Conservation (phyloP, 2,888 invertebrate species). For the Harmothoe impar region DNA sequence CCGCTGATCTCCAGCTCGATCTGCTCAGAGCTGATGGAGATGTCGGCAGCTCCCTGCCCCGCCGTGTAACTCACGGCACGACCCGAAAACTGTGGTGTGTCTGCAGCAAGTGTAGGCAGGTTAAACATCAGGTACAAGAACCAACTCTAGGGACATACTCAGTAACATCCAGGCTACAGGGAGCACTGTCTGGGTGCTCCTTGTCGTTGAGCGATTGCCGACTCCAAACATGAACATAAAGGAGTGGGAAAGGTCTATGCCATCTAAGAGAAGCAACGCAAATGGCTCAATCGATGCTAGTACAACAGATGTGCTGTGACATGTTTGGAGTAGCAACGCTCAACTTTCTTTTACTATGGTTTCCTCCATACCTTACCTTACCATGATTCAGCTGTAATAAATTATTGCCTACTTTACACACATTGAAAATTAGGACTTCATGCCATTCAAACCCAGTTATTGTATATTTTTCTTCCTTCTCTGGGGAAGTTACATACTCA, state of each 20-base stretch:
- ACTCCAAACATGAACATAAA: constrained; percentile 5
- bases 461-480: no score
- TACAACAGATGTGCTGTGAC: constrained; percentile 36
- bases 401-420: no score
- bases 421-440: no score
- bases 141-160: neutral
- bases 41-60: constrained; percentile 19
- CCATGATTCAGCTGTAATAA: neutral
- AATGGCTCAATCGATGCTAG: constrained; percentile 15
- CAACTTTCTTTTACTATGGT: neutral
- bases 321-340: constrained; percentile 46
- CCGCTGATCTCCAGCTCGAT: constrained; percentile 44
- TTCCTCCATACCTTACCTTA: neutral
- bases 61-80: neutral
- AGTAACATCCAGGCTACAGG: neutral
- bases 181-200: neutral
- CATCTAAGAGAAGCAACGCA: constrained; percentile 20
- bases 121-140: constrained; percentile 4
- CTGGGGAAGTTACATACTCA: neutral
- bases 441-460: no score
- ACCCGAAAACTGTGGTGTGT: constrained; percentile 57
- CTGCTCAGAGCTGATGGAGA: constrained; percentile 45
- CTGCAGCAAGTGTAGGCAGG: constrained; percentile 32
- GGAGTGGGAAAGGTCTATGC: neutral
- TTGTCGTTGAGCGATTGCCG: constrained; percentile 5